Conservation (phyloP, 2,888 invertebrate species). For the Pogonocherus hispidulus region DNA sequence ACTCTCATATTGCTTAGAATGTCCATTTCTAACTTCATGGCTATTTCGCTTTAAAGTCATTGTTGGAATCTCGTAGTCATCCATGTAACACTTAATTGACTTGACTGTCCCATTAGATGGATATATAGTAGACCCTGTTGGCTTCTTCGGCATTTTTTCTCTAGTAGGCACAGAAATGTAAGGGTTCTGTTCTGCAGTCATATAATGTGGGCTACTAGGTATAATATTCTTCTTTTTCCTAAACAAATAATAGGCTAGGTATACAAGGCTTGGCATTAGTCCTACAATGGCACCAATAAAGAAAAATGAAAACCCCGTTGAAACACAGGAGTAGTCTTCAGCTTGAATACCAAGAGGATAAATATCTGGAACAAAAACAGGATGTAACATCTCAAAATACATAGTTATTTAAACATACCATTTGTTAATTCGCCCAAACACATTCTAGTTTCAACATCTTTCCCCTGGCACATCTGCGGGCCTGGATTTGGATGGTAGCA, state of each 20-base stretch:
- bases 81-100: slow-evolving; percentile 75
- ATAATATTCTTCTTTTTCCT: slow-evolving; percentile 72
- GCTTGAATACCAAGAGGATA: slow-evolving; percentile 39
- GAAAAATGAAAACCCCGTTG: slow-evolving; percentile 50
- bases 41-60: slow-evolving; percentile 73
- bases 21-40: slow-evolving; percentile 75
- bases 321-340: slow-evolving; percentile 48
- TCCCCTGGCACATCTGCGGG: slow-evolving; percentile 78
- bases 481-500: slow-evolving; percentile 73
- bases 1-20: slow-evolving; percentile 59
- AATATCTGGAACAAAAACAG: slow-evolving; percentile 44
- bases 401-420: slow-evolving; percentile 44
- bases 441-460: slow-evolving; percentile 77
- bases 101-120: slow-evolving; percentile 59
- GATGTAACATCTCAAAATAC: background rate
- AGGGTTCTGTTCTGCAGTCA: slow-evolving; percentile 85
- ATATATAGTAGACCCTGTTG: slow-evolving; percentile 65
- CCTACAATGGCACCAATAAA: slow-evolving; percentile 60
- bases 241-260: slow-evolving; percentile 52
- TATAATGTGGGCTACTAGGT: slow-evolving; percentile 86
- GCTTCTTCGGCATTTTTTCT: slow-evolving; percentile 74
- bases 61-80: slow-evolving; percentile 78
- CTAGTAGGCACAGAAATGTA: slow-evolving; percentile 87
- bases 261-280: slow-evolving; percentile 57
- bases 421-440: slow-evolving; percentile 68